Conservation (phyloP, 1,140 invertebrate genomes). For the Ceratosolen fusciceps region DNA sequence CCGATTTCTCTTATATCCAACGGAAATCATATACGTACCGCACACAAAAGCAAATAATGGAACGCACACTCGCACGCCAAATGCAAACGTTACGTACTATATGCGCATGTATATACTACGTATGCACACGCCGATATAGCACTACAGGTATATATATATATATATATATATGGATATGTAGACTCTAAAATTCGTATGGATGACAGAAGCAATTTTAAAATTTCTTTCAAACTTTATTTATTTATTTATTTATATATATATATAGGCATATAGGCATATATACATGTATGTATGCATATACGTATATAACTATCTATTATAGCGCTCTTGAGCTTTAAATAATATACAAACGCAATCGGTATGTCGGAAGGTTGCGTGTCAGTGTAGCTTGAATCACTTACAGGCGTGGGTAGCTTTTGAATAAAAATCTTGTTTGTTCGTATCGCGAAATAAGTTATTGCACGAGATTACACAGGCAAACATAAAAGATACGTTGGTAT, state of each 20-base stretch:
- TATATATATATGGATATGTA: conserved; percentile 60
- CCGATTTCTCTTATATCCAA: conserved; percentile 55
- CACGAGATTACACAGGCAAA: conserved; percentile 32
- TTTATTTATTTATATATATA: background rate
- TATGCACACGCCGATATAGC: conserved; percentile 44
- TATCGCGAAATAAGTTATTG: conserved; percentile 8
- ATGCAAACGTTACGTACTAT: conserved; percentile 22
- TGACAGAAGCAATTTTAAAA: too few species aligned
- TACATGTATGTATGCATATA: background rate
- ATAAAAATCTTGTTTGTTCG: conserved; percentile 42
- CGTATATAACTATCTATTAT: background rate
- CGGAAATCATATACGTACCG: conserved; percentile 55
- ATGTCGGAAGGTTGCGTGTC: conserved; percentile 53
- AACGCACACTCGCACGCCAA: conserved; percentile 42
- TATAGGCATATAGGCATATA: background rate
- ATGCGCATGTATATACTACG: conserved; percentile 41
- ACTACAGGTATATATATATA: conserved; percentile 58
- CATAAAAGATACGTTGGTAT: conserved; percentile 18
- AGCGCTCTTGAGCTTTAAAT: conserved; percentile 55
- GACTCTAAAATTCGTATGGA: too few species aligned
- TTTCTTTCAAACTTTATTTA: too few species aligned
- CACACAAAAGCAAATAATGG: background rate
- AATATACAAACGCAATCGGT: conserved; percentile 66
- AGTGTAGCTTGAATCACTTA: background rate
- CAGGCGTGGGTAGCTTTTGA: conserved; percentile 53